Conservation (phyloP, 2,888 invertebrate species). For the Neoitamus cyanurus region DNA sequence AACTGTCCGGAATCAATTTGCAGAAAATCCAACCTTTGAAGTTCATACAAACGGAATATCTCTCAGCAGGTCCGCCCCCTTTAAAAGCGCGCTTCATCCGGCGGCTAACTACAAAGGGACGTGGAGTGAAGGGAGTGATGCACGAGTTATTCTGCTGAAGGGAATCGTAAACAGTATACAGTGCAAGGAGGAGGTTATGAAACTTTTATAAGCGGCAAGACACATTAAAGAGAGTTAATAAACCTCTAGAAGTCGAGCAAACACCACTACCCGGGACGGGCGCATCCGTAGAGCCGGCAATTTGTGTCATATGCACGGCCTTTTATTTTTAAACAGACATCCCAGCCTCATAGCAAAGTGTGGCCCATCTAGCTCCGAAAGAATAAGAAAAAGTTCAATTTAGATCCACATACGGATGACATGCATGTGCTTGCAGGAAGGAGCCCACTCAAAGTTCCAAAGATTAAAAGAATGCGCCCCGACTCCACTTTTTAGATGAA, state of each 20-base stretch:
- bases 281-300: neutral
- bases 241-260: constrained; percentile 9
- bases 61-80: neutral
- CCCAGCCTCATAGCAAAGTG: neutral
- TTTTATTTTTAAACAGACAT: constrained; percentile 11
- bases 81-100: neutral
- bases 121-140: neutral
- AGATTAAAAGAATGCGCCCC: neutral
- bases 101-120: constrained; percentile 6
- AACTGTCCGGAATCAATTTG: constrained; percentile 15
- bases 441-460: neutral
- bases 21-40: neutral
- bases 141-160: neutral
- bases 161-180: neutral
- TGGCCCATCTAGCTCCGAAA: neutral
- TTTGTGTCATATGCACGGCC: neutral
- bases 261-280: neutral
- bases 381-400: constrained; percentile 19
- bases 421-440: neutral
- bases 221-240: constrained; percentile 33
- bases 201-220: constrained; percentile 20
- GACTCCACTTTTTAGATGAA: neutral
- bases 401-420: constrained; percentile 6
- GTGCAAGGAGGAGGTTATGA: constrained; percentile 10
- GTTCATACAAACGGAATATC: neutral